Conservation (phyloP, 2,113 vertebrate genomes). For the Desmodus rotundus region DNA sequence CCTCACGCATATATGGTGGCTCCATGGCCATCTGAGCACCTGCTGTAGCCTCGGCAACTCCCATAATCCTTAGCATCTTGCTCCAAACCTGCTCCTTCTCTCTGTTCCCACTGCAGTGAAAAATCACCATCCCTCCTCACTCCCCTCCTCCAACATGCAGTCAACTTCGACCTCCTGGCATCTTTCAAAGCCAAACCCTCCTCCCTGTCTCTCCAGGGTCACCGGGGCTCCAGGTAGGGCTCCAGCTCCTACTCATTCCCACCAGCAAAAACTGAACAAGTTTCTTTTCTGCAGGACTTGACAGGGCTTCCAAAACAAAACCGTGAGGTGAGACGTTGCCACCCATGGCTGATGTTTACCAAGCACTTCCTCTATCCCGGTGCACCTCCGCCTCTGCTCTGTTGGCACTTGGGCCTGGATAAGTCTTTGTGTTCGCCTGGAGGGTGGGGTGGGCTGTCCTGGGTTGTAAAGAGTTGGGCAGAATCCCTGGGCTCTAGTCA, state of each 20-base stretch:
- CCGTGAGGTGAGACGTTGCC: background rate
- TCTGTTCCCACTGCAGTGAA: background rate
- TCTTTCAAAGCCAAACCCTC: background rate
- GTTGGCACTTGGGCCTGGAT: background rate
- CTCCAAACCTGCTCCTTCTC: background rate
- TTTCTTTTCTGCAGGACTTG: background rate
- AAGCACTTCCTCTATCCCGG: background rate
- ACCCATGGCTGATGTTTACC: background rate
- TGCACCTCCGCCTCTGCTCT: no score
- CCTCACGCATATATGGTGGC: background rate
- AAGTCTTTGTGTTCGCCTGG: background rate
- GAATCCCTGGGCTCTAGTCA: background rate
- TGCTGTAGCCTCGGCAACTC: background rate
- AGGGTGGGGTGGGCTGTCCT: no score
- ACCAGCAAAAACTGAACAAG: background rate
- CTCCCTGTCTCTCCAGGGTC: background rate
- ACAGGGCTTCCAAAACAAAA: background rate
- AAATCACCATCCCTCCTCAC: background rate
- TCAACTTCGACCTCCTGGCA: background rate
- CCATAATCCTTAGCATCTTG: background rate
- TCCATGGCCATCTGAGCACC: background rate
- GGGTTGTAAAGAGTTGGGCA: background rate
- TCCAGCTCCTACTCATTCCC: background rate
- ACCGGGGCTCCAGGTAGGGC: no score
- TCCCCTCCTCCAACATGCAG: background rate